Conservation (phyloP, 2,888 invertebrate genomes). For the Heliconius hortense region DNA sequence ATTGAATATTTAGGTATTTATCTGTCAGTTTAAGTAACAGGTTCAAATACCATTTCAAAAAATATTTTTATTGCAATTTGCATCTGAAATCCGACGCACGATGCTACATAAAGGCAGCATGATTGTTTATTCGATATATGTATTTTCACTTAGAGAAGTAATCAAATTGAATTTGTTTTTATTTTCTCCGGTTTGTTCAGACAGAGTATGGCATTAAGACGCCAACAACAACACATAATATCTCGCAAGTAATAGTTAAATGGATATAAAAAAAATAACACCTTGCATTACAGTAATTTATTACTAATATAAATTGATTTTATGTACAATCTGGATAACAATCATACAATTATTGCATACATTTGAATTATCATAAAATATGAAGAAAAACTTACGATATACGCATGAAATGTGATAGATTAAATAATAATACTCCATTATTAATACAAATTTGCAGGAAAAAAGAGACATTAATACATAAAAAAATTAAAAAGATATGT, state of each 20-base stretch:
- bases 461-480: neutral
- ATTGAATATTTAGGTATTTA: too few relatives aligned
- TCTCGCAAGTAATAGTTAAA: too few relatives aligned
- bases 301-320: conserved; percentile 74
- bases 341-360: conserved; percentile 26
- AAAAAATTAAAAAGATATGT: neutral
- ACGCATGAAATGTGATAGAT: neutral
- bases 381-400: neutral
- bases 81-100: too few relatives aligned
- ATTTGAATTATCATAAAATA: conserved; percentile 18
- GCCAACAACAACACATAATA: neutral
- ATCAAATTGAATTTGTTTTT: too few relatives aligned
- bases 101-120: too few relatives aligned
- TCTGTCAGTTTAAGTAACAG: too few relatives aligned
- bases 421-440: conserved; percentile 7
- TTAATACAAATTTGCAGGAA: conserved; percentile 1
- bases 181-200: too few relatives aligned
- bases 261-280: conserved; percentile 35
- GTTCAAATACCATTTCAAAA: too few relatives aligned
- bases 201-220: neutral
- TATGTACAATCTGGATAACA: conserved; percentile 60
- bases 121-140: too few relatives aligned
- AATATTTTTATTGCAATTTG: too few relatives aligned
- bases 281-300: conserved; percentile 55
- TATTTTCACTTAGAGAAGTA: too few relatives aligned